Conservation (phyloP, 2,888 invertebrate species). For the Bimastos eiseni region DNA sequence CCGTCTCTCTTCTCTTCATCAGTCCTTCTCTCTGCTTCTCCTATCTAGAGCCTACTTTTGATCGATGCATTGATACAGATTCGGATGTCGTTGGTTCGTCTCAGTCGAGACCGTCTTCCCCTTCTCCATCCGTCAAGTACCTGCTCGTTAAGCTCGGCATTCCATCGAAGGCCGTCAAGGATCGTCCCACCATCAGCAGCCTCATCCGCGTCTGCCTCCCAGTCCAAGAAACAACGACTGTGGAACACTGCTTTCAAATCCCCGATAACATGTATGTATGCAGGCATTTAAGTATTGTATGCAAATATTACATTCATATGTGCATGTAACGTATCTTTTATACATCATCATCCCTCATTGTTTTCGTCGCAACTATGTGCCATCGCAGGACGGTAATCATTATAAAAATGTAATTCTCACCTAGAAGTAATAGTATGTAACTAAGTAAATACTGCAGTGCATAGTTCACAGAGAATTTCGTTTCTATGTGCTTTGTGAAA, state of each 20-base stretch:
- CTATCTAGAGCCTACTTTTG: not conserved
- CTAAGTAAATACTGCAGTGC: too few species aligned
- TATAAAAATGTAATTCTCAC: too few species aligned
- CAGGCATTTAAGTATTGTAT: too few species aligned
- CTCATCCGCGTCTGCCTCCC: not conserved
- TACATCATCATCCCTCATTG: too few species aligned
- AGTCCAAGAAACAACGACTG: not conserved
- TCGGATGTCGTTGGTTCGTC: not conserved
- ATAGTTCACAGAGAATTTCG: too few species aligned
- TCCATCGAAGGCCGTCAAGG: not conserved
- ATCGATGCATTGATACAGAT: not conserved
- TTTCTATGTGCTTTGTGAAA: too few species aligned
- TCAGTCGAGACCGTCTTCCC: not conserved
- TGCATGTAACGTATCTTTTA: too few species aligned
- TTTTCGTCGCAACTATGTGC: too few species aligned
- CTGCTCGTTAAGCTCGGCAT: slow-evolving; percentile 5
- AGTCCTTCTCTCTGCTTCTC: not conserved
- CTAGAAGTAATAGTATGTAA: too few species aligned
- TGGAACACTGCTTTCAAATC: not conserved
- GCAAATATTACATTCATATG: too few species aligned
- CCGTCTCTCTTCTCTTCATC: not conserved
- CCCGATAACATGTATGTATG: not conserved
- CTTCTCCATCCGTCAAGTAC: not conserved
- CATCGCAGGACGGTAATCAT: too few species aligned
- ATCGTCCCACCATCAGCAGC: not conserved